Base-by-base conservation (phyloP, 2,113 vertebrate genomes). In the Natator depressus region DNA sequence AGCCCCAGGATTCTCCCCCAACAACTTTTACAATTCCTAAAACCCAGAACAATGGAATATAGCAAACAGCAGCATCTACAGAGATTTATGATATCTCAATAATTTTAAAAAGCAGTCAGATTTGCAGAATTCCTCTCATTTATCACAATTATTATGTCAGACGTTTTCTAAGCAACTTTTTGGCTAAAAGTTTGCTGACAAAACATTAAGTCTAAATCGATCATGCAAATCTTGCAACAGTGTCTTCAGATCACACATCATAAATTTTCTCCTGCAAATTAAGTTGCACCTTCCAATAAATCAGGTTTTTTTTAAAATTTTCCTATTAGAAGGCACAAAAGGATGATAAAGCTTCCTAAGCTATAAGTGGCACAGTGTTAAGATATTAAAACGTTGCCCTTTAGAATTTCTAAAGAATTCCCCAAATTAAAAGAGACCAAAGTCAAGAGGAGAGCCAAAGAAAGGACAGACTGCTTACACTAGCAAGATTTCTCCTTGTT, bases 91-190 rank as follows among this genome's bases (percentile, higher is more conserved):
- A 95, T 55, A 95, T 54, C 76, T 81, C 22, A 84, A 29, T 10
- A 84, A 55, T 81, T 92, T 90, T 89, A 86, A 88, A 89, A 84
- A 91, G 59, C 91, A 78, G 42, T 55, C 86, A 94, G 59, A 86
- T 69, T 91, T 95, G 53, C 86, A 93, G 49, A 83, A 93, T 94
- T 57, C 81, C 8, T 55, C 27, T 87, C 38, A 38, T 92, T 95
- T 91, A 85, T 96, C 96, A 93, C 92, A 93, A 81, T 87, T 86
- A 91, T 47, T 80, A 35, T 82, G n/a, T 62, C 69, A 96, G 80
- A 92, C 29, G 81, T 85, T 92, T 95, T 55, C 57, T 90, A 95
- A 86, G 5, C 22, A 95, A 92, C 91, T 8, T 96, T 92, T n/a
- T 57, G 54, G n/a, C 55, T 87, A 95, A 59, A 81, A 91, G 31